These are phyloP conservation scores for Gopherus evgoodei DNA, from an alignment of 2,113 vertebrate genomes.

Conservation along the genomic window DNA sequence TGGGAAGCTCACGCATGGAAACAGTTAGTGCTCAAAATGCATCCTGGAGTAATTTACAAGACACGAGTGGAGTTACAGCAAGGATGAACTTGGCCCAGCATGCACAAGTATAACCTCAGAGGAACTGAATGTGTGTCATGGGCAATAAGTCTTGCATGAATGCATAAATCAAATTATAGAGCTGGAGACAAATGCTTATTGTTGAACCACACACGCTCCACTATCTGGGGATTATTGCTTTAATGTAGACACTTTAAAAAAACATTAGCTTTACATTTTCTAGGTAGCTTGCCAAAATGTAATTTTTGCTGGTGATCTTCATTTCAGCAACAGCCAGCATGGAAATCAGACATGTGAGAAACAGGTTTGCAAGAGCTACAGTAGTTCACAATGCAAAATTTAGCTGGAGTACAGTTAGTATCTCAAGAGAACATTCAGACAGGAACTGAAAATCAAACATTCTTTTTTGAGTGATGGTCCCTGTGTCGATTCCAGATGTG, in stretches of 20 bases:
- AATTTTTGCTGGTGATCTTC: rapidly evolving
- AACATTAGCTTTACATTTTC: neutral
- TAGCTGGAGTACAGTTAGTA: neutral
- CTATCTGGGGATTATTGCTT: neutral
- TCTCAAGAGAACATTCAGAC: neutral
- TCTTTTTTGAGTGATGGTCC: neutral
- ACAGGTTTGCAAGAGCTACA: neutral
- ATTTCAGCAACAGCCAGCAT: neutral
- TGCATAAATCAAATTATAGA: conserved; percentile 25
- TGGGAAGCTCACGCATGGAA: neutral
- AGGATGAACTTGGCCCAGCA: neutral
- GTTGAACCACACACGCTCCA: neutral
- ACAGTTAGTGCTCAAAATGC: neutral
- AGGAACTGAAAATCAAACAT: neutral
- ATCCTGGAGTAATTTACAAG: neutral
- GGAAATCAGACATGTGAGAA: neutral
- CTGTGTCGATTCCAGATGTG: neutral
- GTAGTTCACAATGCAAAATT: neutral
- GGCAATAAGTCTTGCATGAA: neutral
- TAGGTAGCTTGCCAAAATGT: neutral
- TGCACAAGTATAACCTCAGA: neutral
- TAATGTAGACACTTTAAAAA: neutral
- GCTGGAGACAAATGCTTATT: neutral
- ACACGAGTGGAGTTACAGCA: rapidly evolving
- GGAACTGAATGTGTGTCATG: neutral